These are phyloP conservation scores for Limnephilus auricula DNA, from an alignment of 2,888 invertebrate species.

Conservation along the genomic window DNA sequence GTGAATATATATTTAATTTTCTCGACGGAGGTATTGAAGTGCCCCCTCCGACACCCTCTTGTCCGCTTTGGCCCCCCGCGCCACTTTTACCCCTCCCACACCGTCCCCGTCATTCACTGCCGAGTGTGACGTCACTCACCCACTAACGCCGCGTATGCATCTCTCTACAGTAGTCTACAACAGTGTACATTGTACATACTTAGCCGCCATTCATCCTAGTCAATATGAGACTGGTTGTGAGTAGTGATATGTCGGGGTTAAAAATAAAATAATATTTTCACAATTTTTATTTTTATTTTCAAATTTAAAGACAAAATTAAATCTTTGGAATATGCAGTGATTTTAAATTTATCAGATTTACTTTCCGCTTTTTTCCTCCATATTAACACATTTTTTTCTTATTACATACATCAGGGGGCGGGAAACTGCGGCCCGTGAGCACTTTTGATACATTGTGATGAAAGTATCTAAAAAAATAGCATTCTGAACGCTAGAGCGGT, in stretches of 20 bases:
- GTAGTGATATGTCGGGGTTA: background rate
- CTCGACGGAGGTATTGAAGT: conserved; percentile 43
- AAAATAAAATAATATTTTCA: background rate
- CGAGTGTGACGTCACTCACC: background rate
- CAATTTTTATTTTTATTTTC: no score
- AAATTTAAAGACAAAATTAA: no score
- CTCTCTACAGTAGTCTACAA: background rate
- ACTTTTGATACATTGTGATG: no score
- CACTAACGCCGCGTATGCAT: background rate
- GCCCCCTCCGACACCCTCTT: conserved; percentile 6
- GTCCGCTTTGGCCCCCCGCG: background rate
- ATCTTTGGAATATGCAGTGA: no score
- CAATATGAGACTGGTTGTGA: background rate
- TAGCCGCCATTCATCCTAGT: background rate
- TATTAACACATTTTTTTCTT: no score
- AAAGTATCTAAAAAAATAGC: no score
- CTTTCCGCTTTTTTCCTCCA: no score
- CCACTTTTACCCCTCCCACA: background rate
- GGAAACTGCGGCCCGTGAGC: no score
- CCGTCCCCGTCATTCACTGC: conserved; percentile 2
- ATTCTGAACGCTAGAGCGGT: no score
- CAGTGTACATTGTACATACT: background rate
- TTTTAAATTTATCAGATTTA: no score
- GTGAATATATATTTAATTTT: conserved; percentile 62
- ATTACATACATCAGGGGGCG: no score